Evolutionary conservation across 1,140 invertebrate genomes (phyloP), one percentile per base, ranked within the genome.

Genomic region (Lepidostoma basale): DNA sequence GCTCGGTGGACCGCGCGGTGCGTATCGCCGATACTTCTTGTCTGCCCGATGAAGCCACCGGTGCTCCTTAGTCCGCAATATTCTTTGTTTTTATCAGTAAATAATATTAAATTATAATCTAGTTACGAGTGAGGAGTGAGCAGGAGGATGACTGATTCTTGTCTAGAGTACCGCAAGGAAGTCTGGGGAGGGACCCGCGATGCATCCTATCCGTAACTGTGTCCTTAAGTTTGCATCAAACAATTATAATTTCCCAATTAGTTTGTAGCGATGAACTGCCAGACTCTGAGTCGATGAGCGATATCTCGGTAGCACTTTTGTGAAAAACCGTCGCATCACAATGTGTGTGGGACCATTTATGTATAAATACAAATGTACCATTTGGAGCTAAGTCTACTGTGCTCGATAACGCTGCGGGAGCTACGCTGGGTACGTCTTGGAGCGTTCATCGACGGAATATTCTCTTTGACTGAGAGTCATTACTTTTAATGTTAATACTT

Each of bases 381-480:
- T 59, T 42, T 59, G n/a, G 33, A 22, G 36, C 18, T 33, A 10
- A 63, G 47, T 56, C 59, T 36, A 64, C 47, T 58, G 67, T 69
- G 10, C 16, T 68, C 60, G 69, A 68, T 68, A 26, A 42, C 65
- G 62, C 23, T 44, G 63, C 54, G 47, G 40, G 59, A 67, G 39
- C 9, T 45, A 25, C n/a, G 58, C 39, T 42, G 3, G 16, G 14
- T 25, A 59, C 14, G 8, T 63, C 58, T 72, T 62, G 63, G 58
- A 67, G 67, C 59, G 54, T 23, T 23, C 45, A 69, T 62, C 70
- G 49, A 72, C 42, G 42, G n/a, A 23, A 47, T 47, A 62, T 67
- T 67, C 44, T 63, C 67, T 73, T 73, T 73, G 67, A 64, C 70
- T 69, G 40, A 69, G 70, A 73, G 70, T 69, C 70, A 69, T 52